phyloP scores from a whole-genome alignment of 2,888 invertebrate genomes.

The Eristalis tenax region DNA sequence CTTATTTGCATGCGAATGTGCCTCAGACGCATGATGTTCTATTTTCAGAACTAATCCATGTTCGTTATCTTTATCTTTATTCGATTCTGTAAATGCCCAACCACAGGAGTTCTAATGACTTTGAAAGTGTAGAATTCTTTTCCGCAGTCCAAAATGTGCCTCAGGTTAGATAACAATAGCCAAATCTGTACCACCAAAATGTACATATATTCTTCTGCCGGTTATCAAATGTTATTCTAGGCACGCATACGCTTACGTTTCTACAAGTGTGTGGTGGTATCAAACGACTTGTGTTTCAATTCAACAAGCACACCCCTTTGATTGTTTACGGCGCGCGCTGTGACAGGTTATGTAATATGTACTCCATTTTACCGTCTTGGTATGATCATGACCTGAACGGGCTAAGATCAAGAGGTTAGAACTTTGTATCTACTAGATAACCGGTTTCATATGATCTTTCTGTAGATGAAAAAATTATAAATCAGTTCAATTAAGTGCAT shows the following conservation, averaged over 20 bases:
- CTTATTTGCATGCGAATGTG: not conserved
- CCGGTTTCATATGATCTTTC: no score
- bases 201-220: not conserved
- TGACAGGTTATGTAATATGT: not conserved
- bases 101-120: not conserved
- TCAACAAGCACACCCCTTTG: not conserved
- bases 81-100: not conserved
- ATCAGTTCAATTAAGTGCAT: no score
- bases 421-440: no score
- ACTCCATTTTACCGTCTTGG: not conserved
- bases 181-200: not conserved
- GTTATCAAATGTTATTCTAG: not conserved
- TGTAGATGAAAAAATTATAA: no score
- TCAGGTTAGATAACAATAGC: not conserved
- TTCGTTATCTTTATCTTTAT: not conserved
- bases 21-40: not conserved
- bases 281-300: not conserved
- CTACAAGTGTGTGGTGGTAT: not conserved
- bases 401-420: no score
- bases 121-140: not conserved
- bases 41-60: not conserved
- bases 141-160: not conserved
- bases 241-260: not conserved
- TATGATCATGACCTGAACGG: not conserved
- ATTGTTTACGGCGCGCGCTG: not conserved